Base-by-base conservation (phyloP, 2,888 invertebrate genomes). In the Tenthredo distinguenda region DNA sequence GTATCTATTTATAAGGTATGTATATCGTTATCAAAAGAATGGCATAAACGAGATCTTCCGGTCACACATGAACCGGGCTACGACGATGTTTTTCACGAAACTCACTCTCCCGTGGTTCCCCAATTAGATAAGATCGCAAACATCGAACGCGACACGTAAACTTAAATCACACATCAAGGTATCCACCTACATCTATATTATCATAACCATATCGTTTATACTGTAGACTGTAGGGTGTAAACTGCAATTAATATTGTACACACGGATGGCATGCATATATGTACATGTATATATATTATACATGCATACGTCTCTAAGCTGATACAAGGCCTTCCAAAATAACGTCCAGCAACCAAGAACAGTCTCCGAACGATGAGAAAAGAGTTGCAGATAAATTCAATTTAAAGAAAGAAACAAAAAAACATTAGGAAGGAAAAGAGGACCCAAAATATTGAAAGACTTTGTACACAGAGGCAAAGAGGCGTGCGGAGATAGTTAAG, bases 21-120 rank as follows among this genome's bases (percentile, higher is more conserved):
- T 88, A 89, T 89, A 89, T 87, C 85, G 85, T 87, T 89, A 89
- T 88, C 86, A 89, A 89, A 89, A 90, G n/a, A 90, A 91, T 91
- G 90, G 90, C 90, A 88, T 90, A 88, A 89, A 91, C 89, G 90
- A 91, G 91, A 91, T 91, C 91, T 90, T 88, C 0, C 55, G 88
- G 87, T 90, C 89, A 87, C 86, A 85, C 4, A 81, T 21, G 62
- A 37, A 40, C 9, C 18, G 43, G 10, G 5, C 15, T 26, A 62
- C 26, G 62, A 62, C 5, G 26, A 21, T 10, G 26, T 4, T 62
- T 26, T 62, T 62, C 55, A n/a, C 6, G 18, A 50, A 50, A 50
- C 50, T 18, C 12, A 9, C 1, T 31, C 9, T 68, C 3, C 31
- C 40, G 40, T 50, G n/a, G n/a, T 55, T 55, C 1, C 6, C 2